Evolutionary conservation across 1,140 invertebrate species (phyloP).

Genomic region (Goniozus legneri): DNA sequence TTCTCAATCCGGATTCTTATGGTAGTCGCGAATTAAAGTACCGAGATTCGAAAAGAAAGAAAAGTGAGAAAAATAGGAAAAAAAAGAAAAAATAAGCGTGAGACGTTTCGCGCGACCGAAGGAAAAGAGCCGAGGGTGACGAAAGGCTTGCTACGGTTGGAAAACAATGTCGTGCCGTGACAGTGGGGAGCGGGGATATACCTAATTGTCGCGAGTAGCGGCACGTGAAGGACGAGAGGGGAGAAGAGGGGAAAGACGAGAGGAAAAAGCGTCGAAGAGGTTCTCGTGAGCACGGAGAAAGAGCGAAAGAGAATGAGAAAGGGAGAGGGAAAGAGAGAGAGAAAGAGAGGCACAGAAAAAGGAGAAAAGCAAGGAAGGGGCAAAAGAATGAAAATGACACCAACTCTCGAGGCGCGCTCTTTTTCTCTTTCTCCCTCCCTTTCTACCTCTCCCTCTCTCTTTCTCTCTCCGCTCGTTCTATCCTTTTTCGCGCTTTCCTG

Average conservation of each 20-base stretch:
- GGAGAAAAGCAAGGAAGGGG: too few species aligned
- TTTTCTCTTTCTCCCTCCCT: background rate
- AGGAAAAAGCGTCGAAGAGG: too few species aligned
- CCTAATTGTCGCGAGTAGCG: conserved; percentile 32
- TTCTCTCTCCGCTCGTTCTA: conserved; percentile 2
- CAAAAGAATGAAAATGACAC: conserved; percentile 27
- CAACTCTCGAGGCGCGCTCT: conserved; percentile 17
- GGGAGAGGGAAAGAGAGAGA: conserved; percentile 14
- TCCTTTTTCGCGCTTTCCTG: background rate
- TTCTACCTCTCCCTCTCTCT: background rate
- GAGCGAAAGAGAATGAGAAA: too few species aligned
- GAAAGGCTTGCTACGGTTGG: conserved; percentile 33
- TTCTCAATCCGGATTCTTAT: too few species aligned
- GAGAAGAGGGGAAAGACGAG: too few species aligned
- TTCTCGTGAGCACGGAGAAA: too few species aligned
- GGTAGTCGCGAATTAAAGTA: too few species aligned
- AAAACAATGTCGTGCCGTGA: conserved; percentile 34
- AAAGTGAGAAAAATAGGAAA: background rate
- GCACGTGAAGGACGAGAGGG: too few species aligned
- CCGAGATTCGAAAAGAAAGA: background rate
- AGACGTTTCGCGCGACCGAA: background rate
- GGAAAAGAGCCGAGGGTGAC: too few species aligned
- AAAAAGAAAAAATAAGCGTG: background rate
- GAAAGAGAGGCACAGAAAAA: conserved; percentile 5
- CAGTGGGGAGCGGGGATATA: conserved; percentile 26